These are phyloP conservation scores for Drosophila rhopaloa DNA, from an alignment of 1,140 invertebrate species.

Conservation along the genomic window DNA sequence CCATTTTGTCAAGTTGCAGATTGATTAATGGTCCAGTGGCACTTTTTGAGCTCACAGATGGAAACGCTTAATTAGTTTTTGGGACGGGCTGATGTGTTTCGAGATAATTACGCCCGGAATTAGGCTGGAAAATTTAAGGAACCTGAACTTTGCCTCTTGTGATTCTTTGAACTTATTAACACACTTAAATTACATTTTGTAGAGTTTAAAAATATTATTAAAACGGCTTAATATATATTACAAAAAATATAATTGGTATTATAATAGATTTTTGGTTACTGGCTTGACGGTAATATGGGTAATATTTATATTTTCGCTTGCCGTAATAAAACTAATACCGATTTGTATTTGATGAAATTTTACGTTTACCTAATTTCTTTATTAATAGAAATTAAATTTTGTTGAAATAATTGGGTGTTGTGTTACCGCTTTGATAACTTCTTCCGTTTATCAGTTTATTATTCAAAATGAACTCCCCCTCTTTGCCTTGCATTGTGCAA, in stretches of 20 bases:
- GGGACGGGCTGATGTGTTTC: background rate
- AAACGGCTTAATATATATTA: too few species aligned
- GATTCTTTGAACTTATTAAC: too few species aligned
- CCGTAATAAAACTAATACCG: too few species aligned
- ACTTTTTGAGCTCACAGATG: constrained; percentile 31
- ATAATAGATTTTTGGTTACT: too few species aligned
- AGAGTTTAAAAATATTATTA: too few species aligned
- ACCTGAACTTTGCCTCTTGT: background rate
- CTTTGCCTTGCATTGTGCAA: background rate
- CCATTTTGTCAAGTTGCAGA: constrained; percentile 69
- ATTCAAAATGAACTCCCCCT: background rate
- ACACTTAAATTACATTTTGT: too few species aligned
- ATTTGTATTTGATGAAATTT: background rate
- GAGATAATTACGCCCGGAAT: background rate
- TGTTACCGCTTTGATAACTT: background rate
- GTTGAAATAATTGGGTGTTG: background rate
- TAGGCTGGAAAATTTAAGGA: background rate
- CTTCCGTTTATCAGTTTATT: background rate
- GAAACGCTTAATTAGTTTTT: constrained; percentile 56
- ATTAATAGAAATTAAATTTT: background rate
- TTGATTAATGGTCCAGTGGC: constrained; percentile 72
- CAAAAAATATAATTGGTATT: too few species aligned
- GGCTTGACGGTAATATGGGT: too few species aligned
- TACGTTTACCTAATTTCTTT: too few species aligned
- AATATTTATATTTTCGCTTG: too few species aligned